A percentile compares a stretch with the other conserved stretches of the same genome.
These are phyloP conservation scores for Trididemnum clinides DNA, from an alignment of 23 tunicate species.

Conservation along the genomic window DNA sequence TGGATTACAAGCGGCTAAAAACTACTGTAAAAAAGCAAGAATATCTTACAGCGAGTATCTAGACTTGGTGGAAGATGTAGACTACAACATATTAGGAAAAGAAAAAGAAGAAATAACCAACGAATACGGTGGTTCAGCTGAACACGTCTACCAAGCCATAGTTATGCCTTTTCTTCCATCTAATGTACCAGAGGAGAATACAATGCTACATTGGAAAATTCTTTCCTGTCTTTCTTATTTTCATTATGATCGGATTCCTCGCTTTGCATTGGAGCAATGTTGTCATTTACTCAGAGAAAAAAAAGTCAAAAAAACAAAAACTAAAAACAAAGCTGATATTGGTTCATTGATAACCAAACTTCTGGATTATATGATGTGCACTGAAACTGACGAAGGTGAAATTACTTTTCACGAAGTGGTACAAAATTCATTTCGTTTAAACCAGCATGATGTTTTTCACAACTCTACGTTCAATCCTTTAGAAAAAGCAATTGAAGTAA, in stretches of 20 bases:
- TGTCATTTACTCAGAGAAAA: conserved; percentile 38
- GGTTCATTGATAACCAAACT: conserved; percentile 33
- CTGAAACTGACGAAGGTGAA: conserved; percentile 33
- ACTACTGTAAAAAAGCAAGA: conserved; percentile 20
- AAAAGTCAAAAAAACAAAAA: not conserved
- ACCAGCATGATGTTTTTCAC: not conserved
- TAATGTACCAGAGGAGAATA: conserved; percentile 4
- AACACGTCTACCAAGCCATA: conserved; percentile 57
- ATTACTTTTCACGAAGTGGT: conserved; percentile 62
- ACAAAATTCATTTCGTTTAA: conserved; percentile 40
- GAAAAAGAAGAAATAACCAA: not conserved
- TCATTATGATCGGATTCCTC: conserved; percentile 51
- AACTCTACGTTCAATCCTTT: conserved; percentile 7
- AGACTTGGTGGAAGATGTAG: conserved; percentile 29
- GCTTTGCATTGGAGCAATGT: conserved; percentile 29
- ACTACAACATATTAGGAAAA: not conserved
- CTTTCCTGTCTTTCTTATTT: conserved; percentile 50
- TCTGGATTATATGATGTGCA: conserved; percentile 29
- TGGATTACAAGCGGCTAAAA: conserved; percentile 45
- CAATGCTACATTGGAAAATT: conserved; percentile 36
- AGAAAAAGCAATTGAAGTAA: conserved; percentile 6
- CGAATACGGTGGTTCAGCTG: conserved; percentile 27
- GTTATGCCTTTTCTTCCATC: conserved; percentile 40
- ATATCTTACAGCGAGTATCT: conserved; percentile 33
- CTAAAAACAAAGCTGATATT: conserved; percentile 20